phyloP scores from a whole-genome alignment of 2,888 invertebrate species.

The Apamea monoglypha region DNA sequence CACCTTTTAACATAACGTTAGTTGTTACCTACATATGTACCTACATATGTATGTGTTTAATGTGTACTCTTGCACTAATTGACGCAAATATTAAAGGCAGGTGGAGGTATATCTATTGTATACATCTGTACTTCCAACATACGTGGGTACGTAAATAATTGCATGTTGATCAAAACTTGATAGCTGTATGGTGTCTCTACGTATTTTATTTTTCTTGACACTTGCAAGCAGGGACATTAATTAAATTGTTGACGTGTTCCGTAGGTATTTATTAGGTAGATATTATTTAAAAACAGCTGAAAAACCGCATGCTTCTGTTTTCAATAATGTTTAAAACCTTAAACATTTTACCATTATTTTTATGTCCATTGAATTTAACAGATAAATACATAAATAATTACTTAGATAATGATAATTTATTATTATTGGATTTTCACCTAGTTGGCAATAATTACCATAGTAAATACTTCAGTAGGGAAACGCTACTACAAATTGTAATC shows the following conservation, averaged over 20 bases:
- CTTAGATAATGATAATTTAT: constrained; percentile 14
- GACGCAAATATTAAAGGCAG: constrained; percentile 41
- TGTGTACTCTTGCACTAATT: constrained; percentile 41
- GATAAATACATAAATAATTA: not conserved
- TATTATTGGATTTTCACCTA: constrained; percentile 14
- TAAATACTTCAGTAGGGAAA: not conserved
- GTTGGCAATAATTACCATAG: not conserved
- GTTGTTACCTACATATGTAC: constrained; percentile 18
- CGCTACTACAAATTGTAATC: constrained; percentile 1
- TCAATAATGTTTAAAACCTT: not conserved
- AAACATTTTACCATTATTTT: not conserved
- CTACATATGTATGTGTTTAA: constrained; percentile 23
- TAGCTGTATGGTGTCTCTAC: not conserved
- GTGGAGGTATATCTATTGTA: constrained; percentile 12
- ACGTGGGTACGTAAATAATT: not conserved
- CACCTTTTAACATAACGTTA: constrained; percentile 53
- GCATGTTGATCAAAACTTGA: constrained; percentile 3
- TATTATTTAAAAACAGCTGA: not conserved
- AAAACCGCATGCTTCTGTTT: not conserved
- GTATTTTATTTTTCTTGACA: constrained; percentile 1
- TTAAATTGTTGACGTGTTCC: not conserved
- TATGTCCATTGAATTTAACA: not conserved
- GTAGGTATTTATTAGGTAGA: not conserved
- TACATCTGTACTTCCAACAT: constrained; percentile 7
- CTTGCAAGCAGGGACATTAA: not conserved